These are phyloP conservation scores for Pollimyrus isidori DNA, from an alignment of 2,113 vertebrate species.

Conservation along the genomic window DNA sequence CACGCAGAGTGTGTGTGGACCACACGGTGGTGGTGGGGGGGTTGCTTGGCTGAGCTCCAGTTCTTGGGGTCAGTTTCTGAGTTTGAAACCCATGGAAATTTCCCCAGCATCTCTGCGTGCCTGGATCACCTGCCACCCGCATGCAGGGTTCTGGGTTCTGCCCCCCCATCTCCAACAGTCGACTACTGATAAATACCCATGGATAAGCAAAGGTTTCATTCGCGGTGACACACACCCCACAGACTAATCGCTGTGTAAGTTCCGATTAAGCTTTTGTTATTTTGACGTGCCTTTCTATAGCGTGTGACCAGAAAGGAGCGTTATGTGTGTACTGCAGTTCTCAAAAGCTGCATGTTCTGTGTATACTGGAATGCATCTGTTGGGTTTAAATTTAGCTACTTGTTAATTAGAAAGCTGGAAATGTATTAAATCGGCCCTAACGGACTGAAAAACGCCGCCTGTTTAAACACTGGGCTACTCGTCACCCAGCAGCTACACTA, in stretches of 20 bases:
- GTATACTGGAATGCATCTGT: not conserved
- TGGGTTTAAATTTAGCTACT: not conserved
- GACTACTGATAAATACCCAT: not conserved
- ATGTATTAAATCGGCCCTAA: not conserved
- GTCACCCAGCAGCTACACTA: not conserved
- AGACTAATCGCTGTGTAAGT: not conserved
- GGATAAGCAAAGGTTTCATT: not conserved
- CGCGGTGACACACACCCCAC: not conserved
- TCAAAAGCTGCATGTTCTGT: not conserved
- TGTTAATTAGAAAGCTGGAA: not conserved
- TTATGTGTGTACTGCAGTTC: not conserved
- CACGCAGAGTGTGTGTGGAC: slow-evolving; percentile 23
- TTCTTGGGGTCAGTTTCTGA: slow-evolving; percentile 1
- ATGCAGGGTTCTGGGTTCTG: not conserved
- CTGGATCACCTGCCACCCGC: not conserved
- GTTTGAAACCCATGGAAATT: not conserved
- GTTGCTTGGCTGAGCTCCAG: slow-evolving; percentile 14
- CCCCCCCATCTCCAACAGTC: not conserved
- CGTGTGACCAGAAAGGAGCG: not conserved
- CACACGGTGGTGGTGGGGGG: not conserved
- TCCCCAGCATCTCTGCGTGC: not conserved
- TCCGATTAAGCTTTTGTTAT: not conserved
- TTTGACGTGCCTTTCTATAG: not conserved
- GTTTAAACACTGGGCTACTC: not conserved
- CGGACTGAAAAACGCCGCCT: not conserved